These are phyloP conservation scores for Lathamus discolor DNA, from an alignment of 2,113 vertebrate species.

Conservation along the genomic window DNA sequence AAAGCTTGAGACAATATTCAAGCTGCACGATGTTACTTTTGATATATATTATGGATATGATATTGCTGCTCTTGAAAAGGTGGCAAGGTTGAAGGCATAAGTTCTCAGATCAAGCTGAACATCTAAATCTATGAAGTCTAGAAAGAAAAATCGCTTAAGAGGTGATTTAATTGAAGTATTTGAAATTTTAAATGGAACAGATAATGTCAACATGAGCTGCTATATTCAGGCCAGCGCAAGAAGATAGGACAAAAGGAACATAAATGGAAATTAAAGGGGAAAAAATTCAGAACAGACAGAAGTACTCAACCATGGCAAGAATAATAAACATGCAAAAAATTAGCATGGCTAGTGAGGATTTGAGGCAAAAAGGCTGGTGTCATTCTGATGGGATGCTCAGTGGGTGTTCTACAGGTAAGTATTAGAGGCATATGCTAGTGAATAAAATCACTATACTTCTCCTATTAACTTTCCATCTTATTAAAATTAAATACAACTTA, in stretches of 20 bases:
- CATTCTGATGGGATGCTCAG: neutral
- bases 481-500: neutral
- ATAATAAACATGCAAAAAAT: constrained; percentile 58
- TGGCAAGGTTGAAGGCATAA: constrained; percentile 64
- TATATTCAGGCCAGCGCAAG: constrained; percentile 57
- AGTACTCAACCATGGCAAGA: constrained; percentile 48
- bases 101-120: constrained; percentile 51
- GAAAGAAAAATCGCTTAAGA: constrained; percentile 58
- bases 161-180: constrained; percentile 70
- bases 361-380: neutral
- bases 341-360: constrained; percentile 3
- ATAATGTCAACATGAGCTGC: constrained; percentile 65
- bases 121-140: constrained; percentile 45
- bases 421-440: neutral
- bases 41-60: constrained; percentile 46
- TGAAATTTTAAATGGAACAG: constrained; percentile 63
- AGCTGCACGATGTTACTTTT: constrained; percentile 10
- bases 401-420: neutral
- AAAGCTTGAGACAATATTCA: constrained; percentile 25
- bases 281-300: constrained; percentile 63
- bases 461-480: neutral
- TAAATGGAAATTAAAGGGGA: constrained; percentile 65
- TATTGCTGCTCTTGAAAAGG: constrained; percentile 52
- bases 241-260: constrained; percentile 60
- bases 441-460: neutral